phyloP scores from a whole-genome alignment of 2,113 vertebrate genomes.

The Australoheros scitulus region DNA sequence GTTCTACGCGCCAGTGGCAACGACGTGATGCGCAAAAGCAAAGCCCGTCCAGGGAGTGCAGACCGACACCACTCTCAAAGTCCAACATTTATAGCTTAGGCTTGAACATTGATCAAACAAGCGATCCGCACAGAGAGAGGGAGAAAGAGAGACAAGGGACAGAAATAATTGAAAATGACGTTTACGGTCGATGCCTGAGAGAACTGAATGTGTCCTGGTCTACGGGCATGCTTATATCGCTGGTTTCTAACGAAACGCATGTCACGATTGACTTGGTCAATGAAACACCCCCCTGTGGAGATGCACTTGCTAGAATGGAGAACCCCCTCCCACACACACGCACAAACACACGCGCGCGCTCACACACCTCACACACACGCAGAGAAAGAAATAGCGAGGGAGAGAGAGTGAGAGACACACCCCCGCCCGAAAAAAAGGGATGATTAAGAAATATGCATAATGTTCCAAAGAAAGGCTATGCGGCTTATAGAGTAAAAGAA shows the following conservation, averaged over 20 bases:
- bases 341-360: background rate
- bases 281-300: constrained; percentile 48
- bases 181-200: constrained; percentile 29
- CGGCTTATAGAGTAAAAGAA: background rate
- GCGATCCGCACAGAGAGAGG: background rate
- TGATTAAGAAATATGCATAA: constrained; percentile 50
- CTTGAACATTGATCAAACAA: constrained; percentile 4
- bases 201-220: constrained; percentile 17
- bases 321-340: background rate
- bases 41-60: constrained; percentile 1
- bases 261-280: constrained; percentile 50
- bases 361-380: background rate
- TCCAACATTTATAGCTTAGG: background rate
- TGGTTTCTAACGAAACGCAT: constrained; percentile 26
- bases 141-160: background rate
- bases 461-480: constrained; percentile 3
- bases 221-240: constrained; percentile 13
- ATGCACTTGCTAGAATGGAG: constrained; percentile 57
- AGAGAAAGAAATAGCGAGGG: background rate
- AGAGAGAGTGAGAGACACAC: constrained; percentile 11
- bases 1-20: background rate
- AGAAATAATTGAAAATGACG: constrained; percentile 12
- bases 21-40: constrained; percentile 42
- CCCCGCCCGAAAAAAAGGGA: constrained; percentile 25
- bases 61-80: constrained; percentile 14